These are phyloP conservation scores for Sycobia sp. DNA, from an alignment of 1,140 invertebrate species.

Conservation along the genomic window DNA sequence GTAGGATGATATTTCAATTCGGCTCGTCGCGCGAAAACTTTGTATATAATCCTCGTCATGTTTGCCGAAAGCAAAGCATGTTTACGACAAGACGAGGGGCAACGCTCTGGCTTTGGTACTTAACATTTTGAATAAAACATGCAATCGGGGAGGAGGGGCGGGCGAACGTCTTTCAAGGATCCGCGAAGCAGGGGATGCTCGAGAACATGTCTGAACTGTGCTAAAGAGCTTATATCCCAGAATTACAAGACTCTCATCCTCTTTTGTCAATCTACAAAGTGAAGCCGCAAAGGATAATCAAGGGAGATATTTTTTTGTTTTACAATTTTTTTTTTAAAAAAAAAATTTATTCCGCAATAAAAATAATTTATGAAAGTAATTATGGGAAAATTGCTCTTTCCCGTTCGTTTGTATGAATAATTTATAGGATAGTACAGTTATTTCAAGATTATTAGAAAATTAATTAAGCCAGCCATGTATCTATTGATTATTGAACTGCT, in stretches of 20 bases:
- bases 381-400: background rate
- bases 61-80: too few relatives aligned
- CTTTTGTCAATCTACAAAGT: conserved; percentile 13
- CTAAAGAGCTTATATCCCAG: conserved; percentile 12
- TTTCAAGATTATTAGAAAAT: too few relatives aligned
- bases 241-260: conserved; percentile 8
- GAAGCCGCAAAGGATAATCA: background rate
- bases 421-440: too few relatives aligned
- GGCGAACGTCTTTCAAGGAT: too few relatives aligned
- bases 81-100: background rate
- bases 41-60: too few relatives aligned
- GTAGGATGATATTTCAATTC: too few relatives aligned
- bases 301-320: background rate
- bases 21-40: too few relatives aligned
- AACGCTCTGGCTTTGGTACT: background rate
- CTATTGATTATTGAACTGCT: too few relatives aligned
- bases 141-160: conserved; percentile 22
- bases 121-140: conserved; percentile 35
- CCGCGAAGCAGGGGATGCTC: conserved; percentile 15
- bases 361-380: too few relatives aligned
- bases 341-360: background rate
- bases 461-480: too few relatives aligned
- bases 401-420: too few relatives aligned
- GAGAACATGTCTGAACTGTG: conserved; percentile 2
- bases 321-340: background rate